Evolutionary conservation across 2,888 invertebrate species (phyloP).

Genomic region (Sclerodermus sp.): DNA sequence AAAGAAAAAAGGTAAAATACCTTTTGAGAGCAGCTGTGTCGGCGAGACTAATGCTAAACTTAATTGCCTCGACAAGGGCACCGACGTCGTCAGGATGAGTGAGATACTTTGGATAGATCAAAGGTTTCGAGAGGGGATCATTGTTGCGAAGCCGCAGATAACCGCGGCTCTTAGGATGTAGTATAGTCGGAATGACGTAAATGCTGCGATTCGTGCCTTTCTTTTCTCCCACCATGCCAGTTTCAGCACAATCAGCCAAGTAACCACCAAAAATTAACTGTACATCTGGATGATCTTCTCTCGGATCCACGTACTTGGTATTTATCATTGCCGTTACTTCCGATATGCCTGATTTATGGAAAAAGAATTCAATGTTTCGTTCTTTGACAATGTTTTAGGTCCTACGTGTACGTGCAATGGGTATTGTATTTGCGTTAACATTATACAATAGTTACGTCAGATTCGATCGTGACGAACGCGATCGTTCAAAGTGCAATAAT

Average conservation of each 20-base stretch:
- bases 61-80: slow-evolving; percentile 80
- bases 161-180: slow-evolving; percentile 88
- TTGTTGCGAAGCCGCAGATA: slow-evolving; percentile 71
- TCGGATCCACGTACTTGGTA: slow-evolving; percentile 75
- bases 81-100: slow-evolving; percentile 79
- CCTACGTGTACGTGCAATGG: no score
- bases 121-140: slow-evolving; percentile 80
- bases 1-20: no score
- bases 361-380: no score
- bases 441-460: slow-evolving; percentile 26
- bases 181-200: slow-evolving; percentile 76
- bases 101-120: slow-evolving; percentile 82
- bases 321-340: slow-evolving; percentile 85
- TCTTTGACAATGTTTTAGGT: no score
- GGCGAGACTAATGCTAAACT: slow-evolving; percentile 72
- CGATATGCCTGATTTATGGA: slow-evolving; percentile 75
- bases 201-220: slow-evolving; percentile 70
- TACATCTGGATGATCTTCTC: slow-evolving; percentile 79
- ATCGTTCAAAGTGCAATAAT: slow-evolving; percentile 33
- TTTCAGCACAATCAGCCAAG: slow-evolving; percentile 81
- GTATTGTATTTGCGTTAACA: no score
- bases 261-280: slow-evolving; percentile 87
- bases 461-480: slow-evolving; percentile 17
- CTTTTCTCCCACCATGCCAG: slow-evolving; percentile 82
- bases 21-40: slow-evolving; percentile 67